Evolutionary conservation across 2,888 invertebrate genomes (phyloP).

Genomic region (Acleris sparsana): DNA sequence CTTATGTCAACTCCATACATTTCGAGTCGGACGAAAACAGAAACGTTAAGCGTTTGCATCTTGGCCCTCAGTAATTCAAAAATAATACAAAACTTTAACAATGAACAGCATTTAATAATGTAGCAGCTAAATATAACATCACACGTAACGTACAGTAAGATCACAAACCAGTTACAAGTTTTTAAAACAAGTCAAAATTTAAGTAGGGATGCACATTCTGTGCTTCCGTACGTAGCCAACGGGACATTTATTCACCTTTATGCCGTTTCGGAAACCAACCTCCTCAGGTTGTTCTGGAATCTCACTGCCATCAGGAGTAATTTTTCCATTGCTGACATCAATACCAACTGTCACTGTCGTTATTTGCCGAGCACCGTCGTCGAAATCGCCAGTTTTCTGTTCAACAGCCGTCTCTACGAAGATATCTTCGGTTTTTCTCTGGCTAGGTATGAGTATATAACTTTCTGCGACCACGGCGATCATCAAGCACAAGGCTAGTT

Average conservation of each 20-base stretch:
- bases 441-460: conserved; percentile 15
- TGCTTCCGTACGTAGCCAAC: neutral
- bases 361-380: conserved; percentile 17
- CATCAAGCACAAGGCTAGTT: conserved; percentile 30
- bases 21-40: no score
- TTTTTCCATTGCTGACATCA: conserved; percentile 31
- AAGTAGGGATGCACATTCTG: neutral
- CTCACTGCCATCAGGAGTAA: neutral
- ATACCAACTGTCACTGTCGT: conserved; percentile 31
- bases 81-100: neutral
- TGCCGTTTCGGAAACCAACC: neutral
- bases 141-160: neutral
- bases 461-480: conserved; percentile 20
- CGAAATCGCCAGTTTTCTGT: conserved; percentile 1
- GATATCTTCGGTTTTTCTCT: conserved; percentile 3
- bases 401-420: neutral
- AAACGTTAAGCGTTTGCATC: no score
- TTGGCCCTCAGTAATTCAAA: neutral
- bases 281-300: neutral
- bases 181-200: no score
- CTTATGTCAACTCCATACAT: no score
- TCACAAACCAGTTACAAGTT: no score
- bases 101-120: neutral
- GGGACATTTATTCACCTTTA: neutral
- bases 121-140: neutral